These are phyloP conservation scores for rabbit (Oryctolagus cuniculus) DNA, from an alignment of 2,113 vertebrate genomes.

Conservation along the genomic window mOryCun1.1 NC_091445.1:91862001-91862500, in stretches of 20 bases:
- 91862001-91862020: background rate
- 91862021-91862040: background rate
- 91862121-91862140: background rate
- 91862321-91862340: background rate
- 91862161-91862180: background rate
- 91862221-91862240: background rate
- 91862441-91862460: background rate
- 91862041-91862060: background rate
- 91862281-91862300: background rate
- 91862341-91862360: background rate
- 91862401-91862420: background rate
- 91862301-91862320: too few relatives aligned
- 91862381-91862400: background rate
- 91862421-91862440: background rate
- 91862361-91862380: background rate
- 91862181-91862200: background rate
- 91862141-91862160: background rate
- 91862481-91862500: too few relatives aligned
- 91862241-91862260: background rate
- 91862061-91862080: background rate
- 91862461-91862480: background rate
- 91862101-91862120: background rate
- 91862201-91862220: background rate
- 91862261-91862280: background rate
- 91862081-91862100: background rate